Conservation (phyloP, 2,888 invertebrate species). For the Megalurothrips usitatus region DNA sequence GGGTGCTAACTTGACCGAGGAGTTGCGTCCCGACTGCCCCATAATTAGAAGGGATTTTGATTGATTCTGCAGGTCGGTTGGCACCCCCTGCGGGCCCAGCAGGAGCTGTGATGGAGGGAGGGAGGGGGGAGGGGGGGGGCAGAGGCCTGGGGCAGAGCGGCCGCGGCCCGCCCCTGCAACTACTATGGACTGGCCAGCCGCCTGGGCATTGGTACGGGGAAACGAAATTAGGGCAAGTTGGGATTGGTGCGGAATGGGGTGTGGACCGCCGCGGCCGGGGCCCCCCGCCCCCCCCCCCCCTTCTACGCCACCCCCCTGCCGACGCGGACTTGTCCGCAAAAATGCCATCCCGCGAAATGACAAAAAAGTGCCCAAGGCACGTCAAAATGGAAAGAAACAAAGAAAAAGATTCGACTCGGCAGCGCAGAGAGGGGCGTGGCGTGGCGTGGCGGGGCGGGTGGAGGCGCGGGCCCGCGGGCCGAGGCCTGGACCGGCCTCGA, state of each 20-base stretch:
- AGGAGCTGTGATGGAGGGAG: too few species aligned
- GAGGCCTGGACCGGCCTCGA: too few species aligned
- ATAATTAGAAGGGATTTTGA: neutral
- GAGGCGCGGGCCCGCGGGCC: too few species aligned
- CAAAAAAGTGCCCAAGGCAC: neutral
- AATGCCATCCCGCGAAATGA: neutral
- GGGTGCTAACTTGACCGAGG: too few species aligned
- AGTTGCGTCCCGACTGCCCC: neutral
- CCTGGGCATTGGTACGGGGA: neutral
- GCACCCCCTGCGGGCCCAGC: neutral
- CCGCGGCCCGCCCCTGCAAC: neutral
- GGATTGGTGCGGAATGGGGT: neutral
- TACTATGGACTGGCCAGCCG: neutral
- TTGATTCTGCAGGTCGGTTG: neutral
- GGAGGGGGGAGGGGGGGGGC: too few species aligned
- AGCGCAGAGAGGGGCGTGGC: neutral
- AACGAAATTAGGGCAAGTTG: conserved; percentile 14
- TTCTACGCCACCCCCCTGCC: neutral
- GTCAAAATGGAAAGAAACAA: neutral
- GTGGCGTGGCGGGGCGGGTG: neutral
- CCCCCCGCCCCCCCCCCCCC: neutral
- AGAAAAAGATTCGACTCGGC: neutral
- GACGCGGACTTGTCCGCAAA: neutral
- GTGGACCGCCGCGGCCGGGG: neutral
- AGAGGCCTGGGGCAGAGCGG: neutral